A percentile compares a stretch with the other conserved stretches of the same genome.
Evolutionary conservation across 2,797 vertebrate species (phyloP).

Genomic region (Brachymystax lenok): DNA sequence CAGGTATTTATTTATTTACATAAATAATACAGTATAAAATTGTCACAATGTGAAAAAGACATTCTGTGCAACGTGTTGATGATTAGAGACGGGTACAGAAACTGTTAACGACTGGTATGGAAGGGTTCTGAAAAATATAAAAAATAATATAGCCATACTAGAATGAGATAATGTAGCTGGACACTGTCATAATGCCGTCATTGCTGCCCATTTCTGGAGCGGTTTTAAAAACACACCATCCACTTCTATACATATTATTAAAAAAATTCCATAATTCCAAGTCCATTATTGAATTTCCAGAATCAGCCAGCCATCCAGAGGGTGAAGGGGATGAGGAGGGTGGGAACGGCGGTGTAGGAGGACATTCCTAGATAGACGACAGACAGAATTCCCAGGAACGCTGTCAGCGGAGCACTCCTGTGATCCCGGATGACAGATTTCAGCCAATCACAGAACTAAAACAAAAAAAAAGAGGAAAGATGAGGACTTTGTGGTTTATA

Average conservation of each 20-base stretch:
- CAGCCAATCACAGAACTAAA: conserved; percentile 88
- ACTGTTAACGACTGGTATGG: background rate
- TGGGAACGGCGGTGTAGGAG: conserved; percentile 78
- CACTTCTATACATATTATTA: background rate
- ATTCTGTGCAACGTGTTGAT: conserved; percentile 2
- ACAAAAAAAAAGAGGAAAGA: conserved; percentile 16
- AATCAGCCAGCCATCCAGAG: conserved; percentile 91
- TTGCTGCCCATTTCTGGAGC: background rate
- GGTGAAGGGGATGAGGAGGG: conserved; percentile 86
- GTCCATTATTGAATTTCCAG: too few relatives aligned
- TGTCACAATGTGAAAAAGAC: background rate
- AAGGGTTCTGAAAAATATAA: background rate
- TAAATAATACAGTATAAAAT: background rate
- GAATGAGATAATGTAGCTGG: too few relatives aligned
- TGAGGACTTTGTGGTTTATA: too few relatives aligned
- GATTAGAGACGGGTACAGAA: background rate
- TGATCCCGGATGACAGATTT: conserved; percentile 91
- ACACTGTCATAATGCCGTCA: too few relatives aligned
- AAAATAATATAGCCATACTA: background rate
- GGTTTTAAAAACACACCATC: background rate
- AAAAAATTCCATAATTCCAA: background rate
- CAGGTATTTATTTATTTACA: background rate
- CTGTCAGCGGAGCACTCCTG: conserved; percentile 79
- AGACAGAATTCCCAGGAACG: conserved; percentile 80
- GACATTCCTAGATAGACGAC: conserved; percentile 81